phyloP scores from a whole-genome alignment of 2,113 vertebrate genomes.

The Pithys albifrons region DNA sequence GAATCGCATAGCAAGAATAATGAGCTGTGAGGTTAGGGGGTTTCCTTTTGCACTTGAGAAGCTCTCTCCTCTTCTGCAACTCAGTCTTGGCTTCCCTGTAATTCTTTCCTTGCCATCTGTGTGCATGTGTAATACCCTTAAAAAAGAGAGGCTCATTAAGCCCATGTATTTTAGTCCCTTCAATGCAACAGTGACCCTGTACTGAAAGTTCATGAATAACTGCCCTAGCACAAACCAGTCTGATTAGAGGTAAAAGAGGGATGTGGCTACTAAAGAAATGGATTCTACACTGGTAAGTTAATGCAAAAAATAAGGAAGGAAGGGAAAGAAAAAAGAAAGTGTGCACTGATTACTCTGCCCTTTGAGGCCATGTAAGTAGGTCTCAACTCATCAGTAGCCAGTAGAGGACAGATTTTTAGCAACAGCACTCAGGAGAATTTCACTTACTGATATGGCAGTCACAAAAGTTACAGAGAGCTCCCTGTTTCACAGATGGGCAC shows the following conservation, averaged over 20 bases:
- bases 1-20: neutral
- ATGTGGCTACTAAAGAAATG: neutral
- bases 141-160: neutral
- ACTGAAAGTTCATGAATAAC: neutral
- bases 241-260: neutral
- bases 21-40: neutral
- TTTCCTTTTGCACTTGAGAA: neutral
- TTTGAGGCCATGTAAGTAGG: neutral
- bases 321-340: neutral
- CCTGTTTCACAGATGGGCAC: neutral
- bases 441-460: neutral
- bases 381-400: neutral
- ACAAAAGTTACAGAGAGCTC: neutral
- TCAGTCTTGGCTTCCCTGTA: neutral
- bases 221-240: neutral
- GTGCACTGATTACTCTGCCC: neutral
- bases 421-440: neutral
- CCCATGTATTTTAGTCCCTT: neutral
- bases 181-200: neutral
- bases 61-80: neutral
- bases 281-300: neutral
- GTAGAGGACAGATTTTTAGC: neutral
- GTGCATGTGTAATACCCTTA: neutral
- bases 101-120: neutral
- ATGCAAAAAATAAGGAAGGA: neutral